phyloP scores from a whole-genome alignment of 2,113 vertebrate species.

The Hypanus sabinus region DNA sequence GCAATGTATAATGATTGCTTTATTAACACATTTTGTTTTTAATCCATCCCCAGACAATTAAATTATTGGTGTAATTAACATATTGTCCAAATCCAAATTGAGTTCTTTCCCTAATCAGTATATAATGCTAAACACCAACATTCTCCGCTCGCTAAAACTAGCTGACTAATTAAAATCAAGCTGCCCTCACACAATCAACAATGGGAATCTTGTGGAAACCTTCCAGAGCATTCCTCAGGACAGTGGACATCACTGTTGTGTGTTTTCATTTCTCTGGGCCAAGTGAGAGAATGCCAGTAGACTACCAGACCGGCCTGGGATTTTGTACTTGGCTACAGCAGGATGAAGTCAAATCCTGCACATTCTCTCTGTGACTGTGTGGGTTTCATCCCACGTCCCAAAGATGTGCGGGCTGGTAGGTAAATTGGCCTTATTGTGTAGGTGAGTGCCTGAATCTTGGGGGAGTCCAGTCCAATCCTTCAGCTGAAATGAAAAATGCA shows the following conservation, averaged over 20 bases:
- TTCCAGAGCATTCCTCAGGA: background rate
- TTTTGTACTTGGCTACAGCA: background rate
- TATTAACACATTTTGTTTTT: constrained; percentile 21
- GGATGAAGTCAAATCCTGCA: background rate
- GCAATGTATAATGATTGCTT: background rate
- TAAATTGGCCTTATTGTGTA: too few relatives aligned
- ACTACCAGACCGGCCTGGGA: background rate
- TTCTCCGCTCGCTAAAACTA: background rate
- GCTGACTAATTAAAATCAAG: constrained; percentile 4
- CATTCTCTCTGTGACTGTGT: too few relatives aligned
- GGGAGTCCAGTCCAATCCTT: too few relatives aligned
- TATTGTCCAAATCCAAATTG: constrained; percentile 3
- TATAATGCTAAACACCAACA: background rate
- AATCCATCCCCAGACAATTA: constrained; percentile 19
- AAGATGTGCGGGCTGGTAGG: too few relatives aligned
- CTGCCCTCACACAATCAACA: background rate
- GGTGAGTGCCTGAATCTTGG: too few relatives aligned
- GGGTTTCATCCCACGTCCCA: too few relatives aligned
- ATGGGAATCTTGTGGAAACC: background rate
- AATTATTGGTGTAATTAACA: constrained; percentile 31
- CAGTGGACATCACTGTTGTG: background rate
- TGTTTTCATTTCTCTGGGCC: background rate
- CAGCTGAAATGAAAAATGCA: too few relatives aligned
- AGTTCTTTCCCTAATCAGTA: constrained; percentile 22
- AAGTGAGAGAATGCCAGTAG: background rate